Percentiles rank a stretch among this genome's conserved stretches.
phyloP scores from a whole-genome alignment of 2,888 invertebrate genomes.

The Xestobium rufovillosum region DNA sequence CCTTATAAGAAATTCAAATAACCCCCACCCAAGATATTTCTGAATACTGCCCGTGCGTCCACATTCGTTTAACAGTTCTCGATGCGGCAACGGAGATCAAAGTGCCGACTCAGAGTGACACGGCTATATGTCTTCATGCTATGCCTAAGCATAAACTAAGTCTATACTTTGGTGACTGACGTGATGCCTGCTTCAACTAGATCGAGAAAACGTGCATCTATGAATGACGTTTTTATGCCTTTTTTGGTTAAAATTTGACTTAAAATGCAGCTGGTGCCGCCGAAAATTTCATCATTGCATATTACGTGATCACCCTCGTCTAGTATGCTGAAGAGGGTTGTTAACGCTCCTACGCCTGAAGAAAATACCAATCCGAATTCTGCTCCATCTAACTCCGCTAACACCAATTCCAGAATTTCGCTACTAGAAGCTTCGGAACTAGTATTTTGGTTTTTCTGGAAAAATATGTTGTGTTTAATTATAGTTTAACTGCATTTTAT shows the following conservation, averaged over 20 bases:
- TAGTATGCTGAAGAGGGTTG: constrained; percentile 67
- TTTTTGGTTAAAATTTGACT: constrained; percentile 51
- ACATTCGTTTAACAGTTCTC: too few relatives aligned
- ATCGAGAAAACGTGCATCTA: constrained; percentile 79
- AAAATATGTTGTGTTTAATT: too few relatives aligned
- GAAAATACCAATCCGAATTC: constrained; percentile 77
- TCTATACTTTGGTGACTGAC: too few relatives aligned
- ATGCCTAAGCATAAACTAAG: too few relatives aligned
- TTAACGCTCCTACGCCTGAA: constrained; percentile 85
- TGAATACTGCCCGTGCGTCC: too few relatives aligned
- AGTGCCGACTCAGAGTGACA: too few relatives aligned
- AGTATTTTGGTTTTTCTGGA: constrained; percentile 82
- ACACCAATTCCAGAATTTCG: constrained; percentile 75
- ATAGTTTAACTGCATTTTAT: too few relatives aligned
- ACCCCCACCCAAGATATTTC: too few relatives aligned
- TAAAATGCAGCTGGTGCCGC: constrained; percentile 76
- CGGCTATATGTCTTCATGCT: too few relatives aligned
- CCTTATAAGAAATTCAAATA: too few relatives aligned
- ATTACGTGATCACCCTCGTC: constrained; percentile 84
- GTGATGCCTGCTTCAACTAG: too few relatives aligned
- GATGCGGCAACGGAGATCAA: too few relatives aligned
- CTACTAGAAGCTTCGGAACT: constrained; percentile 93
- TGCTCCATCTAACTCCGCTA: constrained; percentile 86
- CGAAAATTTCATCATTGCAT: constrained; percentile 89
- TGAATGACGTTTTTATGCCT: constrained; percentile 68